Evolutionary conservation across 2,888 invertebrate genomes (phyloP).

Genomic region (Carabus problematicus): DNA sequence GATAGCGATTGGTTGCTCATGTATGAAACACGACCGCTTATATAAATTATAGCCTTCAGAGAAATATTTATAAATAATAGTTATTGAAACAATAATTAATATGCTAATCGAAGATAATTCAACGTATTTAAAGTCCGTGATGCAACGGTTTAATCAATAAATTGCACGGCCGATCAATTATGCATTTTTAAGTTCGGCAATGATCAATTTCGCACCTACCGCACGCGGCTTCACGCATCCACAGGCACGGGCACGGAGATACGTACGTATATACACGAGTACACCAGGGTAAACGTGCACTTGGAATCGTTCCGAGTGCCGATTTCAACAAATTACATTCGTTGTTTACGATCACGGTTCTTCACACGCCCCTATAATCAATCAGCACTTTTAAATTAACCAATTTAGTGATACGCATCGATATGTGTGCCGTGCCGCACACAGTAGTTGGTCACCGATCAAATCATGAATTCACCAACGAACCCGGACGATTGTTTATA

Average conservation of each 20-base stretch:
- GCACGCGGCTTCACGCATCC: neutral
- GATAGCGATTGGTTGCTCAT: slow-evolving; percentile 7
- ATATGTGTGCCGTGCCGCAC: slow-evolving; percentile 18
- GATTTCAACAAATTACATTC: slow-evolving; percentile 41
- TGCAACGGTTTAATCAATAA: neutral
- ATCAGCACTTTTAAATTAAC: slow-evolving; percentile 56
- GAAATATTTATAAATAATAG: no score
- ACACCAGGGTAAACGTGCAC: neutral
- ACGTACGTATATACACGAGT: neutral
- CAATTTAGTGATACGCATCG: slow-evolving; percentile 55
- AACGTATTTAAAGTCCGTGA: neutral
- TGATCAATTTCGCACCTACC: slow-evolving; percentile 4
- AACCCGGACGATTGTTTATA: slow-evolving; percentile 11
- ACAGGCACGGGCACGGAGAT: neutral
- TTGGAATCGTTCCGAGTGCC: slow-evolving; percentile 1
- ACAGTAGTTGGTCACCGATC: slow-evolving; percentile 15
- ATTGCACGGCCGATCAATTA: slow-evolving; percentile 21
- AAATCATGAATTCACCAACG: slow-evolving; percentile 14
- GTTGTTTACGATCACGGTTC: slow-evolving; percentile 33
- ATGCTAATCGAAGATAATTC: slow-evolving; percentile 39
- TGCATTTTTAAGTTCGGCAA: slow-evolving; percentile 26
- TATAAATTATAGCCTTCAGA: no score
- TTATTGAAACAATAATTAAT: slow-evolving; percentile 37
- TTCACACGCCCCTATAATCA: slow-evolving; percentile 36
- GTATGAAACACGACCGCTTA: neutral